phyloP scores from a whole-genome alignment of 2,797 vertebrate genomes.

The Vultur gryphus region DNA sequence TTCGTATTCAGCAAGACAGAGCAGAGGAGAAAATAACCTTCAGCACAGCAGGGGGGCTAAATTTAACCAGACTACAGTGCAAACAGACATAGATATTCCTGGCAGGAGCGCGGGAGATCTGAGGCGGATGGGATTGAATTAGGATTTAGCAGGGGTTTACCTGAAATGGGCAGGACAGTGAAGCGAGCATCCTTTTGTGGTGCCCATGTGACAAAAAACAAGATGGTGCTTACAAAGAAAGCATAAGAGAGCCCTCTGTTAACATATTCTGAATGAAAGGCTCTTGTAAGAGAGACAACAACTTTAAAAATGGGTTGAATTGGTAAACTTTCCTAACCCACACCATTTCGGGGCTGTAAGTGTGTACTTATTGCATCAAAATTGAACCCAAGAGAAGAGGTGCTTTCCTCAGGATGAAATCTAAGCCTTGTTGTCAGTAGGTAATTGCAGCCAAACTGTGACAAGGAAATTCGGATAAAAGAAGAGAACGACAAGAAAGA shows the following conservation, averaged over 20 bases:
- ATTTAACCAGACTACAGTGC: neutral
- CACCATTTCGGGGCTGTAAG: neutral
- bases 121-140: neutral
- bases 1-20: conserved; percentile 11
- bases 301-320: neutral
- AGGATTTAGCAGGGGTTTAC: neutral
- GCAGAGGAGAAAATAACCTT: conserved; percentile 46
- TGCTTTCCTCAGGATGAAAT: neutral
- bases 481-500: fast-evolving
- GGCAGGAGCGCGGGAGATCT: neutral
- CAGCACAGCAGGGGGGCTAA: neutral
- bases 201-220: fast-evolving
- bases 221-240: neutral
- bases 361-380: fast-evolving
- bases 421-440: neutral
- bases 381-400: neutral
- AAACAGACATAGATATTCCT: neutral
- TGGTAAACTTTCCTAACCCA: neutral
- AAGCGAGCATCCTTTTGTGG: neutral
- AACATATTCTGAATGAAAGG: fast-evolving
- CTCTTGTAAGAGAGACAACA: neutral
- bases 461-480: neutral
- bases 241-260: fast-evolving
- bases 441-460: neutral
- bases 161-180: neutral